Conservation (phyloP, 2,113 vertebrate genomes). For the Hyperopisus bebe region DNA sequence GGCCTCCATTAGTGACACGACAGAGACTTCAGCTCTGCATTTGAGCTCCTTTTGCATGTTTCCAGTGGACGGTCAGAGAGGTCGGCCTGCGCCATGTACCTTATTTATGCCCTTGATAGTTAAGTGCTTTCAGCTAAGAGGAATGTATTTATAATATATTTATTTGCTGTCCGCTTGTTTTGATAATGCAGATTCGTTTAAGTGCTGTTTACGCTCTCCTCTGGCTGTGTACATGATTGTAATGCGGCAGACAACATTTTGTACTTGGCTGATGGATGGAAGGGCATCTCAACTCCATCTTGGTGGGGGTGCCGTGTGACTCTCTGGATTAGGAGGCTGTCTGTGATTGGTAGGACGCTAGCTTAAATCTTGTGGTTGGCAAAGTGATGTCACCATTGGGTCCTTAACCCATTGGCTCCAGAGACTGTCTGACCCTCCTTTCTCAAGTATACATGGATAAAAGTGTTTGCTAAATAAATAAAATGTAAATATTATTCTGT, state of each 20-base stretch:
- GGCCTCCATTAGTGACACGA: neutral
- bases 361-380: neutral
- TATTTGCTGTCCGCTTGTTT: neutral
- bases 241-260: neutral
- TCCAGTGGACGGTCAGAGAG: neutral
- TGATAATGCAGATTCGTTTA: neutral
- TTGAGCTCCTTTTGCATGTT: neutral
- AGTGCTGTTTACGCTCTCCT: neutral
- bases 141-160: neutral
- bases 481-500: neutral
- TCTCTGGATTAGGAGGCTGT: neutral
- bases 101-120: neutral
- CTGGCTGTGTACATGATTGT: neutral
- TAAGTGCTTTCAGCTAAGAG: neutral
- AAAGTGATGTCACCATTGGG: neutral
- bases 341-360: neutral
- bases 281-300: neutral
- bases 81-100: neutral
- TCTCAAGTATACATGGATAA: neutral
- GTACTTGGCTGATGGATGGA: neutral
- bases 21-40: neutral
- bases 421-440: neutral
- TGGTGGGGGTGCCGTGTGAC: neutral
- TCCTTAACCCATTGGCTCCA: neutral
- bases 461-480: neutral